These are phyloP conservation scores for Mus musculus DNA, from an alignment of 2,113 vertebrate genomes.

Conservation along the genomic window DNA sequence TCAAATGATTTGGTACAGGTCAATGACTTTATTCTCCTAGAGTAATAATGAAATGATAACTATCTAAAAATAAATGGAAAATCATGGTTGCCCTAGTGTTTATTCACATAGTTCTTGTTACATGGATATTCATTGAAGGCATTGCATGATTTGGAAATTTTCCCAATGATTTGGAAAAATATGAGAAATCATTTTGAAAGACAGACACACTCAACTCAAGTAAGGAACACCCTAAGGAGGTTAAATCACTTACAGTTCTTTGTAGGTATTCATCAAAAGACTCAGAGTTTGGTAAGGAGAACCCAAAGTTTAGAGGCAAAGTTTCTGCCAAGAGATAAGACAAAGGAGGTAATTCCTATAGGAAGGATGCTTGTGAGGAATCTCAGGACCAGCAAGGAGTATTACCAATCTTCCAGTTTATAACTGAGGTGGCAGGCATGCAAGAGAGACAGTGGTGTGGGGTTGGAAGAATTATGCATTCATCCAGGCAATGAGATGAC, in stretches of 20 bases:
- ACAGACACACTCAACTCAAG: neutral
- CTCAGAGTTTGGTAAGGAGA: too few species aligned
- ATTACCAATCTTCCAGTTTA: neutral
- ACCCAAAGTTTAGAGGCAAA: too few species aligned
- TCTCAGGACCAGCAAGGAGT: neutral
- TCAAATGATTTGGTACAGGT: neutral
- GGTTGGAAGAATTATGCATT: too few species aligned
- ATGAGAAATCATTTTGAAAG: slow-evolving; percentile 21
- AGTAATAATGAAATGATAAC: neutral
- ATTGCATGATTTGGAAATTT: neutral
- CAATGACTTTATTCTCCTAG: neutral
- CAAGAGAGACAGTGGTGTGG: neutral
- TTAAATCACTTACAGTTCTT: neutral
- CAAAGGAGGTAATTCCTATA: neutral
- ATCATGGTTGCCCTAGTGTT: neutral
- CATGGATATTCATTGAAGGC: neutral
- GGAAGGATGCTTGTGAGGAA: neutral
- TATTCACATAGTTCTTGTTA: neutral
- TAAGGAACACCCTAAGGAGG: neutral
- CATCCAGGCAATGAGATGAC: neutral
- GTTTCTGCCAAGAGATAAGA: neutral
- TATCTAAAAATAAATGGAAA: neutral
- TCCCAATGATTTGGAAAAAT: neutral
- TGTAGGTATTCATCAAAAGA: neutral
- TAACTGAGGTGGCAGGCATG: neutral